Base-by-base conservation (phyloP, 2,797 vertebrate species). In the Gymnothorax javanicus region DNA sequence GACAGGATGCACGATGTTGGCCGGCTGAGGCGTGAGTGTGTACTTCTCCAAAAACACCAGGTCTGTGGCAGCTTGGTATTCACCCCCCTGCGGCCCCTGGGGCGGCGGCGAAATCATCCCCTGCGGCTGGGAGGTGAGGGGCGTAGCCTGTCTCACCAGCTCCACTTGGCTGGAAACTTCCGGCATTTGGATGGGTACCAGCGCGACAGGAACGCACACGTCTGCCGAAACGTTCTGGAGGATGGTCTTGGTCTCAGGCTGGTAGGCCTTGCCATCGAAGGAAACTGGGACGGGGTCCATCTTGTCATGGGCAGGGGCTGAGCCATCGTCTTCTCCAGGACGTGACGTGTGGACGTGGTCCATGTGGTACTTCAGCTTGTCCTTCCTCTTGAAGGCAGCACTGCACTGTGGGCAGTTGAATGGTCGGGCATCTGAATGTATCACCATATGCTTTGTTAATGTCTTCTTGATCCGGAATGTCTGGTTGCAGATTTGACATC, bases 391-490 rank as follows among this genome's bases (percentile, higher is more conserved):
- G 89, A 99, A 99, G 1, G 98, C 97, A 89, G 98, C 97, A 62
- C 96, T 98, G 93, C 98, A 99, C 92, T 98, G 97, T 2, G 97
- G 96, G 90, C 98, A 99, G 95, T 97, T 98, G 89, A 99, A 99
- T 85, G 98, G 98, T 23, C 98, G 97, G 52, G 97, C 97, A 58
- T 99, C 98, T 11, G 98, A 99, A 93, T 99, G 98, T 91, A 98
- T 99, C 91, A 99, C 98, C 96, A 99, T 97, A 95, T 99, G 98
- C 92, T 99, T 99, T 0, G 97, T 99, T 94, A 99, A 91, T 0
- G 98, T 99, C 94, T 99, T 99, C 96, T 99, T 99, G 93, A 99
- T 99, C 88, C 98, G 96, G 90, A 99, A 99, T 7, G 97, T 97
- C 90, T 99, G 98, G 90, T 96, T 97, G 92, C 98, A 99, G 91